These are phyloP conservation scores for Acleris holmiana DNA, from an alignment of 2,888 invertebrate genomes.

Conservation along the genomic window DNA sequence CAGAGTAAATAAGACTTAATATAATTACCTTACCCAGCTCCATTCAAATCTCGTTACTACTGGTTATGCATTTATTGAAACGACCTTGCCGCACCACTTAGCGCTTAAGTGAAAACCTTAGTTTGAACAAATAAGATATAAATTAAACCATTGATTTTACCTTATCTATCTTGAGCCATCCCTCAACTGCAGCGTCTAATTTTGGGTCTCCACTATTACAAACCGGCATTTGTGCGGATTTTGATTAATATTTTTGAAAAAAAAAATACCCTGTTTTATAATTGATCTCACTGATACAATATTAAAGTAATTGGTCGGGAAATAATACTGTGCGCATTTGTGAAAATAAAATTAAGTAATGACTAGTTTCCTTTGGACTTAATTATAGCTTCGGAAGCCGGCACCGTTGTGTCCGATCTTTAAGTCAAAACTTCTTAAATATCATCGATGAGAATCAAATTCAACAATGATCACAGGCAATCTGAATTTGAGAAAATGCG, in stretches of 20 bases:
- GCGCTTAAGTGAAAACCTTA: slow-evolving; percentile 2
- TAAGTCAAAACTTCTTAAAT: slow-evolving; percentile 27
- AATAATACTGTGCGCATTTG: background rate
- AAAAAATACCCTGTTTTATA: slow-evolving; percentile 2
- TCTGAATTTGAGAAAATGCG: slow-evolving; percentile 3
- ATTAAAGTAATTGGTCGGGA: background rate
- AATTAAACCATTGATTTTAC: slow-evolving; percentile 63
- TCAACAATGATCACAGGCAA: slow-evolving; percentile 11
- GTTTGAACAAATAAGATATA: background rate
- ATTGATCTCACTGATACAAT: slow-evolving; percentile 1
- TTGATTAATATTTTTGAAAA: slow-evolving; percentile 8
- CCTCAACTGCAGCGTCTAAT: slow-evolving; percentile 87
- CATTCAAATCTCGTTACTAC: slow-evolving; percentile 16
- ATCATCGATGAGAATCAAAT: slow-evolving; percentile 30
- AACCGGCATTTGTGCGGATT: slow-evolving; percentile 48
- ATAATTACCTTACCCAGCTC: slow-evolving; percentile 12
- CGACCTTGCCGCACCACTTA: slow-evolving; percentile 25
- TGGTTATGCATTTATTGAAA: slow-evolving; percentile 26
- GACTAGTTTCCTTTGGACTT: slow-evolving; percentile 2
- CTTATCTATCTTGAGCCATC: slow-evolving; percentile 91
- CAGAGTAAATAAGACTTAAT: slow-evolving; percentile 1
- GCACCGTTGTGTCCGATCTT: slow-evolving; percentile 27
- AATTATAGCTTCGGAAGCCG: slow-evolving; percentile 12
- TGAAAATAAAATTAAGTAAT: background rate
- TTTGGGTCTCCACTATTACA: slow-evolving; percentile 79